Base-by-base conservation (phyloP, 92 coral and sea anemone species). In the Parazoanthus swiftii region DNA sequence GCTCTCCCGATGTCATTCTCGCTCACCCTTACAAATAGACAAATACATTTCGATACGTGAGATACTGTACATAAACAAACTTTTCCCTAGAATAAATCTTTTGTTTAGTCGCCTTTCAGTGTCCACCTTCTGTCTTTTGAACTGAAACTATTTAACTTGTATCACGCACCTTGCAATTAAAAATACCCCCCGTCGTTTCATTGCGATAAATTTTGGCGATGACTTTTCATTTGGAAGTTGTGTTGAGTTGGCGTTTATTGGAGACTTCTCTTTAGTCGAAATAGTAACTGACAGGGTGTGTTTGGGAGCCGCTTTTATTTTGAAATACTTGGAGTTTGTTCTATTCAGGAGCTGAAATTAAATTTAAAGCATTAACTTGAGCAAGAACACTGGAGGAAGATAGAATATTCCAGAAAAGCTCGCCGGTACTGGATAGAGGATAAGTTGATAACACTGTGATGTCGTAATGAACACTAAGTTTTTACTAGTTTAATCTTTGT, bases 161-260 rank as follows among this genome's bases (percentile, higher is more conserved):
- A 71, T 48, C 13, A 13, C 71, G 48, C 85, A 80, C 48, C 85
- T 80, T 71, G 87, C 87, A 84, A 84, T 84, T 84, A 84, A 84
- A 84, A 70, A 29, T 20, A 44, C 78, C 87, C 79, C 87, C 87
- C 56, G 66, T 14, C 6, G 87, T 71, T 84, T 46, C 10, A 76
- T 76, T 36, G 65, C 79, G 35, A 84, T 11, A 23, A 66, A 25
- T 26, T 38, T 46, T 6, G 25, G 4, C 42, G 42, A 39, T 39
- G 42, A 21, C 54, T 84, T 44, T 25, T 80, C 48, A 44, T 11
- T 70, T 35, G 44, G 44, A 25, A 82, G 15, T 20, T 44, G 29
- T 3, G 6, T 8, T 21, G 3, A 36, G 54, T 37, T 5, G 38
- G n/a, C 26, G 70, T 63, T 20, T 23, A 63, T 21, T 63, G 21